These are phyloP conservation scores for Cistogaster globosa DNA, from an alignment of 2,888 invertebrate genomes.

Conservation along the genomic window DNA sequence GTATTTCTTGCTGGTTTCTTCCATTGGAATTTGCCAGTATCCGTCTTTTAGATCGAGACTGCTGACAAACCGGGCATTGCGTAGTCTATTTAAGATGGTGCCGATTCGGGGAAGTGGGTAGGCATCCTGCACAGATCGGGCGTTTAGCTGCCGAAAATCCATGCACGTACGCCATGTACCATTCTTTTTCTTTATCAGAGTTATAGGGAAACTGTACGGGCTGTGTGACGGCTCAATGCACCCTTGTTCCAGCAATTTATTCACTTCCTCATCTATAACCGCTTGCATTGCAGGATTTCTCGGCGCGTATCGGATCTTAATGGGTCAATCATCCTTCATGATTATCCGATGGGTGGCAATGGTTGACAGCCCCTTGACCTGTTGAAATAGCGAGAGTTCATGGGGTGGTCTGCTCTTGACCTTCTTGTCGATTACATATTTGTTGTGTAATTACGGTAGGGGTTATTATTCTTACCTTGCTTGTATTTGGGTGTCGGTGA, in stretches of 20 bases:
- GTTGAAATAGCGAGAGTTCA: too few species aligned
- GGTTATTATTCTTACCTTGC: too few species aligned
- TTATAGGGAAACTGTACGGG: background rate
- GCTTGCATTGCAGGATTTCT: too few species aligned
- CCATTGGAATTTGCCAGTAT: slow-evolving; percentile 13
- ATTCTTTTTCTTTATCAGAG: background rate
- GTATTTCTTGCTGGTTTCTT: background rate
- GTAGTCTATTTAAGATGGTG: background rate
- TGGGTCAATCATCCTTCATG: background rate
- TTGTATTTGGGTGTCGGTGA: too few species aligned
- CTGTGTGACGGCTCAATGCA: background rate
- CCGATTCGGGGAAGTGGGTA: background rate
- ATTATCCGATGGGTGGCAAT: too few species aligned
- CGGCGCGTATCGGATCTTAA: background rate
- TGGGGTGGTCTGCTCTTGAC: too few species aligned
- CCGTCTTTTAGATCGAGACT: background rate
- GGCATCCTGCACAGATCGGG: background rate
- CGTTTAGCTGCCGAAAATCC: background rate
- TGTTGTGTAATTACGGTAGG: too few species aligned
- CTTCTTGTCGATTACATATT: too few species aligned
- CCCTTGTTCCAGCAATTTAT: background rate
- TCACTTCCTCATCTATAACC: background rate
- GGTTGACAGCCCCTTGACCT: too few species aligned
- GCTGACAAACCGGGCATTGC: background rate
- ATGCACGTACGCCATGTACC: slow-evolving; percentile 1